Conservation (phyloP, 2,113 vertebrate species). For the Turdus rufiventris region DNA sequence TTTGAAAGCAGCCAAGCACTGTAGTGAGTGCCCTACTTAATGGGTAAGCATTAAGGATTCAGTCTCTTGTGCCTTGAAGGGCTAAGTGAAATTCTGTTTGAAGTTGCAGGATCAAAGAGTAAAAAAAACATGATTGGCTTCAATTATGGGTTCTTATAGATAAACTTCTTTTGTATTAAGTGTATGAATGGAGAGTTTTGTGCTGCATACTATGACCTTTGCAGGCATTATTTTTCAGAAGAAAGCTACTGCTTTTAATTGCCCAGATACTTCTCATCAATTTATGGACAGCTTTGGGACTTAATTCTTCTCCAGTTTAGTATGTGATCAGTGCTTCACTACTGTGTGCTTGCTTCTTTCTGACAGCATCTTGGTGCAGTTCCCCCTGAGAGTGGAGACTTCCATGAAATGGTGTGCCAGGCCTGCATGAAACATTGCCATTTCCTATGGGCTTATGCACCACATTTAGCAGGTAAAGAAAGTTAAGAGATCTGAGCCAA, state of each 20-base stretch:
- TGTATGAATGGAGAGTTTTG: not conserved
- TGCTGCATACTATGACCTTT: not conserved
- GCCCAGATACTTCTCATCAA: not conserved
- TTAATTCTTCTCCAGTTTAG: not conserved
- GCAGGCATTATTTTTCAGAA: not conserved
- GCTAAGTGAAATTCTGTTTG: not conserved
- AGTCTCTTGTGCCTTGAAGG: not conserved
- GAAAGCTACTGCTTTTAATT: not conserved
- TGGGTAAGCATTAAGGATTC: not conserved
- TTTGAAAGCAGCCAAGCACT: not conserved
- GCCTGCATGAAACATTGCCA: slow-evolving; percentile 87
- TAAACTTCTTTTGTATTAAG: not conserved
- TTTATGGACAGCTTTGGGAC: not conserved
- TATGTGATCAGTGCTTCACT: not conserved
- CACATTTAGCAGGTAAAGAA: slow-evolving; percentile 78
- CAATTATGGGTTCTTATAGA: not conserved
- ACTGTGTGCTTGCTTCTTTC: not conserved
- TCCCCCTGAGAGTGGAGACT: slow-evolving; percentile 82
- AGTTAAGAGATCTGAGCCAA: not conserved
- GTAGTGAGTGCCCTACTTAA: not conserved
- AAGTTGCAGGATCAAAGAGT: not conserved
- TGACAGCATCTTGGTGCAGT: slow-evolving; percentile 84
- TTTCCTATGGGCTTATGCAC: slow-evolving; percentile 88
- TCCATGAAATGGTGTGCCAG: slow-evolving; percentile 93
- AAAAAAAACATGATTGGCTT: not conserved